Evolutionary conservation across 2,797 vertebrate genomes (phyloP).

Genomic region (Todus mexicanus): DNA sequence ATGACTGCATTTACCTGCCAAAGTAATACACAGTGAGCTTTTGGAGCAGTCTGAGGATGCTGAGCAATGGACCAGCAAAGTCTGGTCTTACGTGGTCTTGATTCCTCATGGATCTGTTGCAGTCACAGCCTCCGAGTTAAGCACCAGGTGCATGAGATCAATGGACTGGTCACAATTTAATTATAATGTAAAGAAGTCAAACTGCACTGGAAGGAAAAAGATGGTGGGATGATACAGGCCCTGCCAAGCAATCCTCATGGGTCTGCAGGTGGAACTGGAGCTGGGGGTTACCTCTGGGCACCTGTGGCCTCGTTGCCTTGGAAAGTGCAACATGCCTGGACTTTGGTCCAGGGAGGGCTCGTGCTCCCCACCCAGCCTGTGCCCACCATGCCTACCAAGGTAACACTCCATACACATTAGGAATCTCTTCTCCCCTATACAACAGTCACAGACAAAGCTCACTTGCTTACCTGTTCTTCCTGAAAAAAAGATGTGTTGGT

Average conservation of each 20-base stretch:
- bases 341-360: background rate
- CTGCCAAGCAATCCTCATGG: background rate
- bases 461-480: background rate
- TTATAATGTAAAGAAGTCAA: background rate
- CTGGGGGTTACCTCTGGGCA: background rate
- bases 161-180: background rate
- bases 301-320: background rate
- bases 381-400: background rate
- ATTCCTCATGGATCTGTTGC: background rate
- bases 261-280: background rate
- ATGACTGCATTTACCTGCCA: background rate
- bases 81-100: background rate
- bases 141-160: background rate
- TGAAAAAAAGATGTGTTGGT: background rate
- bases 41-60: background rate
- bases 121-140: background rate
- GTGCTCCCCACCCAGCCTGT: background rate
- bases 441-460: background rate
- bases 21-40: background rate
- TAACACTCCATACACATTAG: background rate
- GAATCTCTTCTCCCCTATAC: background rate
- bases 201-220: background rate
- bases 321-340: too few relatives aligned
- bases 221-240: background rate
- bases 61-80: background rate